Base-by-base conservation (phyloP, 2,113 vertebrate genomes). In the Perca schrenkii region DNA sequence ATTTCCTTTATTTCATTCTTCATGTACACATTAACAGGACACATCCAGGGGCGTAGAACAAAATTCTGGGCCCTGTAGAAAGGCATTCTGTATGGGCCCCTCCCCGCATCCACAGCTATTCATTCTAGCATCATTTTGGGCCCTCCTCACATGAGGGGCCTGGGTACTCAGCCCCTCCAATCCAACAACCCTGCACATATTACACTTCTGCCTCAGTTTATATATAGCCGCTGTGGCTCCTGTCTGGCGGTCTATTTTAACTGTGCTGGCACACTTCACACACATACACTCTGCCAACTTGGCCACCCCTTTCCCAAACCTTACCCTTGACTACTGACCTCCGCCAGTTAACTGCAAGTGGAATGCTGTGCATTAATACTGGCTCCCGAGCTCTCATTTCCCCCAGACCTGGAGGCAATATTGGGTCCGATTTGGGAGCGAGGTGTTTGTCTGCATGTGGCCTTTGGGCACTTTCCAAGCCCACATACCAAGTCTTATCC, bases 341-440 rank as follows among this genome's bases (percentile, higher is more conserved):
- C 53, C 7, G 19, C 11, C 36, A 74, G 36, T 73, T n/a, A 60
- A 70, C 43, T 52, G 21, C 67, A 77, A 53, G 14, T 52, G 5
- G 4, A 47, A 66, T 63, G 16, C 7, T 34, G 8, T 54, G 28
- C 49, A 22, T 15, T 64, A 62, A 73, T 80, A 70, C 54, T 28
- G 50, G 49, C 25, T 69, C 58, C 67, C 0, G 14, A 72, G 61
- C n/a, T 82, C 34, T 19, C 12, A 63, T 79, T 79, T 76, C 22
- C 25, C 0, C 17, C 2, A 28, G n/a, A 70, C 47, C 28, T 78
- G 60, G 60, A 58, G 12, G 15, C 13, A 46, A 61, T 82, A 87
- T 11, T 85, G 75, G 82, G 84, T 80, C 77, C 84, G 21, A 70
- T 69, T 69, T 74, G 21, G 14, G 43, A 21, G 56, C 56, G 60